These are phyloP conservation scores for Yponomeuta plumbellus DNA, from an alignment of 2,888 invertebrate species.

Conservation along the genomic window DNA sequence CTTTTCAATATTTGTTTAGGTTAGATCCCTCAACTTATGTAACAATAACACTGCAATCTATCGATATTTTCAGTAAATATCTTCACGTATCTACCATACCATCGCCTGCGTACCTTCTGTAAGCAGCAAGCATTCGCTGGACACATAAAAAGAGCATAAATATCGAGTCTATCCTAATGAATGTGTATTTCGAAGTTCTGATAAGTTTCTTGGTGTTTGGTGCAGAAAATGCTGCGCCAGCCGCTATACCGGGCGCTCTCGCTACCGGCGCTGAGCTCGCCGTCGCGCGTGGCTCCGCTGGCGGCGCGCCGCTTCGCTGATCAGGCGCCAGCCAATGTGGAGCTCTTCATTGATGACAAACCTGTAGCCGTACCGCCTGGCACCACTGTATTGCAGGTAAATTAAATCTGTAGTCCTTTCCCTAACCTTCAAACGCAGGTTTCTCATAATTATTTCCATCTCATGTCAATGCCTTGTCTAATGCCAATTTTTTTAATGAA, in stretches of 20 bases:
- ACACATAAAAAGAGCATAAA: neutral
- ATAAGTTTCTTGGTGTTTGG: conserved; percentile 31
- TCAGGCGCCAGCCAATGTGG: conserved; percentile 85
- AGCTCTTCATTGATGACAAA: conserved; percentile 98
- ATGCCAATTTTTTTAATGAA: too few relatives aligned
- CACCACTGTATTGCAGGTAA: conserved; percentile 96
- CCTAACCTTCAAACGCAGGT: too few relatives aligned
- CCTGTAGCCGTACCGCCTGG: conserved; percentile 96
- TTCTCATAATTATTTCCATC: too few relatives aligned
- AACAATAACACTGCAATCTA: conserved; percentile 60
- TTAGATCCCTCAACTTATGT: conserved; percentile 70
- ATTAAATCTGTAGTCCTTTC: conserved; percentile 8
- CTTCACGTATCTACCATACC: neutral
- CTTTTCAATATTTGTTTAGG: conserved; percentile 41
- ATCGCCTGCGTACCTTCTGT: neutral
- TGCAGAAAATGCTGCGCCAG: conserved; percentile 84
- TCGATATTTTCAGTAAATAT: neutral
- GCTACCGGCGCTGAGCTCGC: conserved; percentile 51
- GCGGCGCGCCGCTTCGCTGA: conserved; percentile 67
- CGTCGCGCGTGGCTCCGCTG: conserved; percentile 55
- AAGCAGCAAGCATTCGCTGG: neutral
- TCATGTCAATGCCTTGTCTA: too few relatives aligned
- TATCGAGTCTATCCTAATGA: neutral
- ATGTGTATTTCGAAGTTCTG: neutral
- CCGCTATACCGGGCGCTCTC: conserved; percentile 82